Percentiles rank a stretch among this genome's conserved stretches.
phyloP scores from a whole-genome alignment of 23 tunicate genomes.

The Pegea sp. region DNA sequence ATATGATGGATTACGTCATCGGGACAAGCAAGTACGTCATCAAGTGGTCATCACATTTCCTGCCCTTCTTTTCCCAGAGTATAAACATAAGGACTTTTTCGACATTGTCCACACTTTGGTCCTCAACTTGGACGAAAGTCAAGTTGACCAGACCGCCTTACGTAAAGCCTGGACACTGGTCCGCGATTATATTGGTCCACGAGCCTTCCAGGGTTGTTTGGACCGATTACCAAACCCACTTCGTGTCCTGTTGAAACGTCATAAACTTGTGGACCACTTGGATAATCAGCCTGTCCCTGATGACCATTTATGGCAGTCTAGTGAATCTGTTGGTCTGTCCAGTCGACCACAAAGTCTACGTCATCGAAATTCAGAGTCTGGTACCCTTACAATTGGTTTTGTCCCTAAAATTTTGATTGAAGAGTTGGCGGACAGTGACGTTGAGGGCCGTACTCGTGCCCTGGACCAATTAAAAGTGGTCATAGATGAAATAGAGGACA shows the following conservation, averaged over 20 bases:
- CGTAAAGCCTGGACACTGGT: constrained; percentile 8
- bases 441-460: constrained; percentile 18
- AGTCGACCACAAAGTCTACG: constrained; percentile 5
- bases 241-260: too few species aligned
- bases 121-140: constrained; percentile 16
- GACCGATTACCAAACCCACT: constrained; percentile 24
- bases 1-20: constrained; percentile 36
- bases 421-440: constrained; percentile 16
- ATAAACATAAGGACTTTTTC: constrained; percentile 68
- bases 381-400: constrained; percentile 35
- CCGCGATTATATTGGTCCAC: constrained; percentile 28
- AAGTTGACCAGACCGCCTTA: constrained; percentile 14
- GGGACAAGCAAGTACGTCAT: constrained; percentile 13
- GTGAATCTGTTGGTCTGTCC: too few species aligned
- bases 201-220: constrained; percentile 18
- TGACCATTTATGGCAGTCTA: too few species aligned
- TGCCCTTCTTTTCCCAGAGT: constrained; percentile 63
- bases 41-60: constrained; percentile 42
- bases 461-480: constrained; percentile 19
- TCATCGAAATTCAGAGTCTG: constrained; percentile 2
- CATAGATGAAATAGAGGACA: constrained; percentile 1
- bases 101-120: constrained; percentile 48
- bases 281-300: too few species aligned
- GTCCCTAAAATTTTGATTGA: constrained; percentile 18
- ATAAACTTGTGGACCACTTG: too few species aligned